Percentiles rank a stretch among this genome's conserved stretches.
phyloP scores from a whole-genome alignment of 2,888 invertebrate genomes.

The Nephrotoma flavescens region DNA sequence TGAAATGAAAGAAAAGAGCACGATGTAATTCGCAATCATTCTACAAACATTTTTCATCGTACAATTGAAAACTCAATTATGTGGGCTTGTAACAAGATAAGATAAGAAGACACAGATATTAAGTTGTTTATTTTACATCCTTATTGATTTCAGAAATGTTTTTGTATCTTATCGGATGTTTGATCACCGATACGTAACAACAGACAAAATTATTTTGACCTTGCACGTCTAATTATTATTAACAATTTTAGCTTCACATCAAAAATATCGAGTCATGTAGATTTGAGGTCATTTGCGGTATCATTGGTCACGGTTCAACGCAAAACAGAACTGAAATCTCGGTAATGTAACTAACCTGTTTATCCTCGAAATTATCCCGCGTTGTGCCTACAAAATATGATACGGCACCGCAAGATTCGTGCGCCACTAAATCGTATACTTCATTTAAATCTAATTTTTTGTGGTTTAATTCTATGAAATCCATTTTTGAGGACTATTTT shows the following conservation, averaged over 20 bases:
- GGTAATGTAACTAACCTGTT: constrained; percentile 38
- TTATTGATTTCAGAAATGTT: neutral
- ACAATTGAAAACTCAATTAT: too few species aligned
- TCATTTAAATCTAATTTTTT: constrained; percentile 52
- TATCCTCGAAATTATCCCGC: constrained; percentile 66
- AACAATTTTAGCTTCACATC: neutral
- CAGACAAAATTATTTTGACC: neutral
- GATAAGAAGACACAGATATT: neutral
- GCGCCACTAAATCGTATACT: constrained; percentile 48
- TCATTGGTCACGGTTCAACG: too few species aligned
- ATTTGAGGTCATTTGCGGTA: neutral
- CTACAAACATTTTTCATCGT: too few species aligned
- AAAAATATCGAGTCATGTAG: neutral
- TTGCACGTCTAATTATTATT: neutral
- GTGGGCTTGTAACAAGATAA: neutral
- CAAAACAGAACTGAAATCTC: too few species aligned
- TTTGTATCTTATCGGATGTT: neutral
- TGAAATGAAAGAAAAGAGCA: constrained; percentile 20
- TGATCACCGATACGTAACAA: neutral
- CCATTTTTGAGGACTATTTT: constrained; percentile 34
- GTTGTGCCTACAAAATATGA: constrained; percentile 84
- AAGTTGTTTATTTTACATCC: neutral
- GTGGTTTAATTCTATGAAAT: constrained; percentile 50
- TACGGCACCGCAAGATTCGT: constrained; percentile 70
- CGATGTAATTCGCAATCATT: too few species aligned